phyloP scores from a whole-genome alignment of 2,888 invertebrate species.

The Craniophora ligustri region DNA sequence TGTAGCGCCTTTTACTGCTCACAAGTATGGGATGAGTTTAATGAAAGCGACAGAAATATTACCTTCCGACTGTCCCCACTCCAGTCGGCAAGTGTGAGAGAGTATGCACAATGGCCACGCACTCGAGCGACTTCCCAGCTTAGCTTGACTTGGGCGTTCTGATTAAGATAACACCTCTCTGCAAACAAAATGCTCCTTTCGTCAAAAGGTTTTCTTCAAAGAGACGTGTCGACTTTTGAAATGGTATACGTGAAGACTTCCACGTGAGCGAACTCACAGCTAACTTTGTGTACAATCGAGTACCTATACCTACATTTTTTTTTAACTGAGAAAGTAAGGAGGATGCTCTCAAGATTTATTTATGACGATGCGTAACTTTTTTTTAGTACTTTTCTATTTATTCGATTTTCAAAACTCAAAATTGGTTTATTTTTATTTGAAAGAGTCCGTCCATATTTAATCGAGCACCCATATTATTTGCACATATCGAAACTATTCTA shows the following conservation, averaged over 20 bases:
- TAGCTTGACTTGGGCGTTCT: conserved; percentile 67
- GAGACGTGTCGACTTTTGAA: conserved; percentile 70
- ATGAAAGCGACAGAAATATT: conserved; percentile 78
- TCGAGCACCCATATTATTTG: too few relatives aligned
- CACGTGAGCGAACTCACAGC: conserved; percentile 37
- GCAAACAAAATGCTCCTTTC: conserved; percentile 62
- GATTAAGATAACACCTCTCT: conserved; percentile 81
- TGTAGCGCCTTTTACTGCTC: conserved; percentile 1
- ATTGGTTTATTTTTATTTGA: too few relatives aligned
- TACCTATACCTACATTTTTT: too few relatives aligned
- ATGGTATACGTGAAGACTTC: conserved; percentile 48
- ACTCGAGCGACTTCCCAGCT: conserved; percentile 61
- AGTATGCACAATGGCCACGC: conserved; percentile 69
- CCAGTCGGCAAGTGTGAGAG: conserved; percentile 72
- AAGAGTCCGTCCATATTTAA: too few relatives aligned
- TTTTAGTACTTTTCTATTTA: too few relatives aligned
- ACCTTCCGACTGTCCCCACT: conserved; percentile 63
- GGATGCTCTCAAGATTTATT: too few relatives aligned
- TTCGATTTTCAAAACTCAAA: too few relatives aligned
- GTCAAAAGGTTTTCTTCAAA: conserved; percentile 69
- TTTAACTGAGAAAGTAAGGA: too few relatives aligned
- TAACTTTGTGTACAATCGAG: conserved; percentile 20
- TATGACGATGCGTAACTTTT: too few relatives aligned
- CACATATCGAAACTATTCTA: too few relatives aligned
- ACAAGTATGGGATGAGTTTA: conserved; percentile 47